These are phyloP conservation scores for Penaeus monodon DNA, from an alignment of 2,888 invertebrate species.

Conservation along the genomic window DNA sequence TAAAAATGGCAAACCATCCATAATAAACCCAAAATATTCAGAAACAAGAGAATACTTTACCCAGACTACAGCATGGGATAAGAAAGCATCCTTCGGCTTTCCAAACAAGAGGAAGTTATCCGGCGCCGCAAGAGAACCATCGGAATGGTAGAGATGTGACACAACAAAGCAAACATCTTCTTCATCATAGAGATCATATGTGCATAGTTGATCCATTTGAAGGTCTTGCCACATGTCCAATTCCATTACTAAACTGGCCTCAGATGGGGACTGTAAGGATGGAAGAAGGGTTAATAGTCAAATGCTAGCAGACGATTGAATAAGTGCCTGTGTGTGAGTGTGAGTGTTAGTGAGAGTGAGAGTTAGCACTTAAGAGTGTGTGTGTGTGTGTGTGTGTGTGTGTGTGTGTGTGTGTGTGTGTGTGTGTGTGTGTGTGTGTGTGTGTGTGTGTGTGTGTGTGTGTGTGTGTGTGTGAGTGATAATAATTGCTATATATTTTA, in stretches of 20 bases:
- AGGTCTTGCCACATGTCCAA: slow-evolving; percentile 30
- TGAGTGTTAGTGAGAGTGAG: no score
- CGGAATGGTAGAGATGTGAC: neutral
- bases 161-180: slow-evolving; percentile 43
- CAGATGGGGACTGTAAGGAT: neutral
- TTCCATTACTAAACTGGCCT: slow-evolving; percentile 20
- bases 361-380: no score
- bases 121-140: neutral
- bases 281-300: neutral
- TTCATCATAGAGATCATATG: slow-evolving; percentile 26
- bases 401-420: no score
- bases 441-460: no score
- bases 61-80: slow-evolving; percentile 38
- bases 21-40: neutral
- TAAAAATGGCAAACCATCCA: no score
- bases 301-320: no score
- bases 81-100: slow-evolving; percentile 51
- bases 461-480: no score
- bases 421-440: no score
- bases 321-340: no score
- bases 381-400: no score
- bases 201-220: slow-evolving; percentile 20
- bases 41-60: neutral
- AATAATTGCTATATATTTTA: no score
- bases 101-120: slow-evolving; percentile 48